These are phyloP conservation scores for Zhengitettix transpicula DNA, from an alignment of 2,888 invertebrate genomes.

Conservation along the genomic window DNA sequence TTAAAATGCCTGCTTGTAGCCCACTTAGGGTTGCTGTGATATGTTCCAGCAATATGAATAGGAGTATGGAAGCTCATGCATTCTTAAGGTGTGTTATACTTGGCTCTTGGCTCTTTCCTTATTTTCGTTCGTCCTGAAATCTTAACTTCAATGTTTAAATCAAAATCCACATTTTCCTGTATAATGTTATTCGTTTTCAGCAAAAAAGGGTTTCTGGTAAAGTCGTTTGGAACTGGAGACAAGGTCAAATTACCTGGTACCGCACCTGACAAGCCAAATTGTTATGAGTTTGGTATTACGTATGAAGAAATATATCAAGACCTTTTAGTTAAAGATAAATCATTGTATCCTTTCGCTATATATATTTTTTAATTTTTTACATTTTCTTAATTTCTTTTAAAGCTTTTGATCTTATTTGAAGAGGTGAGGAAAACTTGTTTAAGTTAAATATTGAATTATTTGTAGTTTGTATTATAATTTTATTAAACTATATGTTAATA, in stretches of 20 bases:
- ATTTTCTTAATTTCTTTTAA: no score
- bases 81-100: conserved; percentile 47
- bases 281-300: conserved; percentile 89
- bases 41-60: conserved; percentile 98
- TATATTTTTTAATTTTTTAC: no score
- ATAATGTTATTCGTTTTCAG: conserved; percentile 29
- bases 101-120: background rate
- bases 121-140: background rate
- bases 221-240: conserved; percentile 86
- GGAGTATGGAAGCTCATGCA: conserved; percentile 99
- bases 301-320: conserved; percentile 95
- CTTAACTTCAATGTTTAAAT: background rate
- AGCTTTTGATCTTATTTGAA: no score
- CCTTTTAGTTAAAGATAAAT: conserved; percentile 74
- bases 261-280: conserved; percentile 83
- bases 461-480: no score
- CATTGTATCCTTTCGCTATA: conserved; percentile 48
- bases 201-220: conserved; percentile 91
- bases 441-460: no score
- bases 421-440: no score
- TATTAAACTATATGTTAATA: no score
- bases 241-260: conserved; percentile 94
- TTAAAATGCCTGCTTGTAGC: conserved; percentile 8
- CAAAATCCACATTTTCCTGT: background rate
- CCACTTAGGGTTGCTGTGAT: conserved; percentile 74